A percentile compares a stretch with the other conserved stretches of the same genome.
These are phyloP conservation scores for Myrmophylax atrothorax DNA, from an alignment of 2,113 vertebrate genomes.

Conservation along the genomic window DNA sequence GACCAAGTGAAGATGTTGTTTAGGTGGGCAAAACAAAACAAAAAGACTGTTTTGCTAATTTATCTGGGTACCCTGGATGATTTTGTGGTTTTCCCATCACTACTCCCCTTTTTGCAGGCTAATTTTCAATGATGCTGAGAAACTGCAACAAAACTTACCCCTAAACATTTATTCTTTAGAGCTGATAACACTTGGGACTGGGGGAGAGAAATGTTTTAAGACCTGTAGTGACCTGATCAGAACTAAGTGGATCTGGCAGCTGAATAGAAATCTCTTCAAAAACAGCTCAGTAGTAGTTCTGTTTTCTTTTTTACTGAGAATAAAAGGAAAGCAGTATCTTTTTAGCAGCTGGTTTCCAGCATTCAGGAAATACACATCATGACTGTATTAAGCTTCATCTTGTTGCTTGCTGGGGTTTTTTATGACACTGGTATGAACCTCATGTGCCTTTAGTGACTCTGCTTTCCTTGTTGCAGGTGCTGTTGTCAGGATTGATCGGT, in stretches of 20 bases:
- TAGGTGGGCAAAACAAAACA: neutral
- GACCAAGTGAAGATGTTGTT: neutral
- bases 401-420: neutral
- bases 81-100: neutral
- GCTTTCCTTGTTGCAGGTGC: slow-evolving; percentile 81
- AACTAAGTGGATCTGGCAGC: neutral
- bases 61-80: neutral
- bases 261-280: neutral
- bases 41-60: neutral
- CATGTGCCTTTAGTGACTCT: neutral
- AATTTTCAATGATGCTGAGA: neutral
- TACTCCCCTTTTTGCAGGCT: neutral
- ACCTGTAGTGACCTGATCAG: neutral
- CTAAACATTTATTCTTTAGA: neutral
- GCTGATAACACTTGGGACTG: neutral
- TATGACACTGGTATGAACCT: neutral
- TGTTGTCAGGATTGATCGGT: slow-evolving; percentile 94
- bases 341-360: neutral
- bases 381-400: neutral
- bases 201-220: neutral
- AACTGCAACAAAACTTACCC: neutral
- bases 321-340: neutral
- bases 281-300: neutral
- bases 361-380: neutral
- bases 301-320: neutral